A percentile compares a stretch with the other conserved stretches of the same genome.
Evolutionary conservation across 2,113 vertebrate genomes (phyloP).

Genomic region (Microcebus jonahi): DNA sequence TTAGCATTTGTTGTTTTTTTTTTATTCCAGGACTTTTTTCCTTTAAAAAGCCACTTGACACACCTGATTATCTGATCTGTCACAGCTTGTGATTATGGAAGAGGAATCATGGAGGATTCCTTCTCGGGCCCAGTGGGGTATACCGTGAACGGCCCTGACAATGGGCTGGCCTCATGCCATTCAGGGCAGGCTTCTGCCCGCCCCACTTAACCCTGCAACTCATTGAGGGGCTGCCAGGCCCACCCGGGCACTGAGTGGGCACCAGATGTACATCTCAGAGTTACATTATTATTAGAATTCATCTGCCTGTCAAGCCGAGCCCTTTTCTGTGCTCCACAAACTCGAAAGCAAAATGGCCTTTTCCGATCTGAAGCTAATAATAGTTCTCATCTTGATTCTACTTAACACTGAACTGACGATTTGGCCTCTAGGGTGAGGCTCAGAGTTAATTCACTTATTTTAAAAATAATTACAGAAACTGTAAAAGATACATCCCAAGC

Average conservation of each 20-base stretch:
- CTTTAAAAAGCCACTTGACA: constrained; percentile 49
- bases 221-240: not conserved
- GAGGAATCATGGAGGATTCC: not conserved
- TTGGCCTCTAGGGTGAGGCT: constrained; percentile 74
- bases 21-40: not conserved
- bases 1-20: not conserved
- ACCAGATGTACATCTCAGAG: not conserved
- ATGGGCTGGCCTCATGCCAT: not conserved
- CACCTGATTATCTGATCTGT: constrained; percentile 46
- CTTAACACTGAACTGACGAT: constrained; percentile 73
- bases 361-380: constrained; percentile 73
- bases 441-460: constrained; percentile 79
- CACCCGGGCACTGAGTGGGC: not conserved
- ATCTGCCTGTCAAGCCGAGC: constrained; percentile 18
- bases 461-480: constrained; percentile 79
- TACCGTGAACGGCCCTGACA: not conserved
- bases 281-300: constrained; percentile 15
- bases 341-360: constrained; percentile 58
- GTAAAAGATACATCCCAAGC: constrained; percentile 55
- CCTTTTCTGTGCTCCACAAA: constrained; percentile 47
- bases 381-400: constrained; percentile 73
- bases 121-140: not conserved
- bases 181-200: not conserved
- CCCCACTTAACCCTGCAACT: not conserved
- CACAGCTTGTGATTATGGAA: constrained; percentile 42